Evolutionary conservation across 2,113 vertebrate genomes (phyloP).

Genomic region (Pseudolaguvia tuberculata): DNA sequence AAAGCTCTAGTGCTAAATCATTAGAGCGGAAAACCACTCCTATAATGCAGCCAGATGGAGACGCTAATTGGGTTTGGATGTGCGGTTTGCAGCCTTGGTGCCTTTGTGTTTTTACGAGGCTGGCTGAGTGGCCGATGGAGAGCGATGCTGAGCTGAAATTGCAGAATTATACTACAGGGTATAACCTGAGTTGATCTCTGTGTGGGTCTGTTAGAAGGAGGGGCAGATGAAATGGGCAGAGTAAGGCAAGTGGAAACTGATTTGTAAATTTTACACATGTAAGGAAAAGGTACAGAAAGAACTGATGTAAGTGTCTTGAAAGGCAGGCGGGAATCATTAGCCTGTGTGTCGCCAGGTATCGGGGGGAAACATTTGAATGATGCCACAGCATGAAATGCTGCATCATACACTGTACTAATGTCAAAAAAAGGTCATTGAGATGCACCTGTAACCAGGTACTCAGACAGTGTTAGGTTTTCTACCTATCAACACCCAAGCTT

Average conservation of each 20-base stretch:
- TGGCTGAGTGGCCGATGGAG: constrained; percentile 78
- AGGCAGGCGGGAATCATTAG: constrained; percentile 21
- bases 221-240: constrained; percentile 41
- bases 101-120: constrained; percentile 78
- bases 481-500: constrained; percentile 42
- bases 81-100: constrained; percentile 82
- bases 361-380: neutral
- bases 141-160: constrained; percentile 69
- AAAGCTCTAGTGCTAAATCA: constrained; percentile 85
- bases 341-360: constrained; percentile 14
- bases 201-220: neutral
- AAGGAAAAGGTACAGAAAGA: neutral
- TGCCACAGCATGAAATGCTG: neutral
- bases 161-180: constrained; percentile 63
- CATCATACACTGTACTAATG: neutral
- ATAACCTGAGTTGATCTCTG: constrained; percentile 41
- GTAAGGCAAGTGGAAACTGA: neutral
- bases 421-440: neutral
- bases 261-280: constrained; percentile 6
- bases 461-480: constrained; percentile 47
- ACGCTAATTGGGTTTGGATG: constrained; percentile 92
- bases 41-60: constrained; percentile 90
- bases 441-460: constrained; percentile 49
- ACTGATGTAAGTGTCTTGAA: constrained; percentile 25
- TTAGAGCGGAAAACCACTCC: constrained; percentile 86